Percentiles rank a stretch among this genome's conserved stretches.
Conservation (phyloP, 1,140 invertebrate species). For the Maniola jurtina region DNA sequence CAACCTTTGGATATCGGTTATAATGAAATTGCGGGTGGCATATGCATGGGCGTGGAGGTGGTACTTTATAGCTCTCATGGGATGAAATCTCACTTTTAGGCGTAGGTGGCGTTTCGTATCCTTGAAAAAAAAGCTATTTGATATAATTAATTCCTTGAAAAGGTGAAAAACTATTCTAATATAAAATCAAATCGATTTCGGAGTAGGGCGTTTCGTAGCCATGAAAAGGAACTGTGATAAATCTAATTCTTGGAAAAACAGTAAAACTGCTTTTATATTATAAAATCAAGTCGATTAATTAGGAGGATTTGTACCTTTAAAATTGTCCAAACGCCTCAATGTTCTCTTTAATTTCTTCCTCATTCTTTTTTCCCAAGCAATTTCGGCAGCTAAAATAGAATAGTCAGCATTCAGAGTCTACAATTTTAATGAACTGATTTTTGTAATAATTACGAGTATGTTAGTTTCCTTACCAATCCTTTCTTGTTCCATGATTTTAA, state of each 20-base stretch:
- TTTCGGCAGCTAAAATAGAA: constrained; percentile 55
- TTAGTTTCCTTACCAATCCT: constrained; percentile 37
- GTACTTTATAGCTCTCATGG: constrained; percentile 57
- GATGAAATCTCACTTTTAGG: constrained; percentile 56
- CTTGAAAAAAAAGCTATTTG: constrained; percentile 27
- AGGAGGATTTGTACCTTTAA: constrained; percentile 48
- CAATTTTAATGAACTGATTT: too few species aligned
- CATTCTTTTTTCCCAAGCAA: constrained; percentile 70
- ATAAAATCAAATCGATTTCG: too few species aligned
- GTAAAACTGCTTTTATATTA: not conserved
- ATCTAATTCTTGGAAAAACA: too few species aligned
- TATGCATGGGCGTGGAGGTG: constrained; percentile 50
- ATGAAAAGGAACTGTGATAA: too few species aligned
- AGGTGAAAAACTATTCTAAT: too few species aligned
- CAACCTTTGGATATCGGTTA: constrained; percentile 66
- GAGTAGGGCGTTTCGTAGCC: too few species aligned
- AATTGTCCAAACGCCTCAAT: constrained; percentile 54
- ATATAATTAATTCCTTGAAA: not conserved
- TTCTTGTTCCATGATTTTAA: constrained; percentile 59
- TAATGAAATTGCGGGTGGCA: constrained; percentile 57
- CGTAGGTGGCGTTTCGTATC: constrained; percentile 58
- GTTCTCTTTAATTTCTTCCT: constrained; percentile 67
- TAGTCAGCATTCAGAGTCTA: not conserved
- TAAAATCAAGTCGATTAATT: not conserved
- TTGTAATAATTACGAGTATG: too few species aligned